A percentile compares a stretch with the other conserved stretches of the same genome.
Conservation (phyloP, 1,140 invertebrate genomes). For the Dryas iulia region DNA sequence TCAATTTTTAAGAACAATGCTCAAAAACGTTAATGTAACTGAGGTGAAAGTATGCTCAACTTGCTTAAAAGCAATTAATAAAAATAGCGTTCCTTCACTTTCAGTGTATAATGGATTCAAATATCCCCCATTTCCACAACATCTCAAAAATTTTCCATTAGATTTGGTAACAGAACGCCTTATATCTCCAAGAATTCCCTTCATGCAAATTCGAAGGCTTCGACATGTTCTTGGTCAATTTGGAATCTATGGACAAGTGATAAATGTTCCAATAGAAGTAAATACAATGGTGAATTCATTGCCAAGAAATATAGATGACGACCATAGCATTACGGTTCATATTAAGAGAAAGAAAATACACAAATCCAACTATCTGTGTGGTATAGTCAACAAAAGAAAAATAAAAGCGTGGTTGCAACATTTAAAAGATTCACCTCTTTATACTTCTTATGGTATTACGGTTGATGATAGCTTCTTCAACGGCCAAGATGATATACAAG, state of each 20-base stretch:
- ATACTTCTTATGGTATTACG: slow-evolving; percentile 29
- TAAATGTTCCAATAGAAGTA: slow-evolving; percentile 1
- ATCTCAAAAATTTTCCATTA: slow-evolving; percentile 7
- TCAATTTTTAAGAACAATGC: background rate
- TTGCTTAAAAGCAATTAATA: slow-evolving; percentile 2
- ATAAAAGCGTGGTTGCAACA: slow-evolving; percentile 33
- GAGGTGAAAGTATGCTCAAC: slow-evolving; percentile 4
- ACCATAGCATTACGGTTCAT: slow-evolving; percentile 42
- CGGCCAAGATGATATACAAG: background rate
- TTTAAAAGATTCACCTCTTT: slow-evolving; percentile 31
- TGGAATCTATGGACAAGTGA: slow-evolving; percentile 18
- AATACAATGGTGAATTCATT: slow-evolving; percentile 5
- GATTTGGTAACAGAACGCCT: slow-evolving; percentile 15
- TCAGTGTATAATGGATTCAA: slow-evolving; percentile 22
- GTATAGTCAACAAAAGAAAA: slow-evolving; percentile 25
- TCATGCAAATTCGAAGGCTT: slow-evolving; percentile 26
- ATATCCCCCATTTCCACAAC: slow-evolving; percentile 6
- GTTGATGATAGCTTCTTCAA: slow-evolving; percentile 24
- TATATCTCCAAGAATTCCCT: slow-evolving; percentile 25
- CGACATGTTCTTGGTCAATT: slow-evolving; percentile 7
- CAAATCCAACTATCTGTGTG: slow-evolving; percentile 36
- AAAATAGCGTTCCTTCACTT: background rate
- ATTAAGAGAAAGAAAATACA: slow-evolving; percentile 48
- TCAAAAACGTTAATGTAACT: background rate
- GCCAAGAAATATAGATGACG: slow-evolving; percentile 30